Base-by-base conservation (phyloP, 2,888 invertebrate species). In the Pseudanteris insignis region DNA sequence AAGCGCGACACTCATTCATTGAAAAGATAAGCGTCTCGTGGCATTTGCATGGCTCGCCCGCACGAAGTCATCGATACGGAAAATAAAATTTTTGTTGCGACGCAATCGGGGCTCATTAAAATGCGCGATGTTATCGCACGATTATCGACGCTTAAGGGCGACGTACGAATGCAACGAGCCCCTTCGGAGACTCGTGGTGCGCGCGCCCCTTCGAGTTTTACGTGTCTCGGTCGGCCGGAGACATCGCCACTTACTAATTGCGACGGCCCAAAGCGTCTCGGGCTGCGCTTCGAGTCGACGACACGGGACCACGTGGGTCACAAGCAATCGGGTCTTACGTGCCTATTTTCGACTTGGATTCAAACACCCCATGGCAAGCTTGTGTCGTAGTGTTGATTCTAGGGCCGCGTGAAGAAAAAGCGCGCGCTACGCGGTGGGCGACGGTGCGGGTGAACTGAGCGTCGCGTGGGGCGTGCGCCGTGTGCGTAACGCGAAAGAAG, bases 351-450 rank as follows among this genome's bases (percentile, higher is more conserved):
- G 63, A 48, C 60, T 50, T 61, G 44, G 55, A 46, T 55, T 40
- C 53, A 57, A 64, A 38, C 60, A 65, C 69, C 66, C 67, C 65
- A 67, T 63, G 66, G 65, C 63, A 59, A 66, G 66, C 51, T 30
- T 46, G 40, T 50, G 50, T 5, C 4, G 24, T 10, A 38, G 28
- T 38, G 38, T 54, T 41, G 38, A 13, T 30, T 25, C 30, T 38
- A 29, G 29, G 50, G 21, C 32, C 29, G 33, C 59, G 51, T 29
- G 51, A 28, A 25, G 24, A 43, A 41, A 30, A 6, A 10, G 32
- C 6, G 10, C 11, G 24, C 2, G 12, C 3, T 29, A 29, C n/a
- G 7, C 9, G 7, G 13, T 3, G 37, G 18, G 13, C n/a, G 18
- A 47, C n/a, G n/a, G n/a, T n/a, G n/a, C n/a, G n/a, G n/a, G n/a